These are phyloP conservation scores for Coturnix japonica DNA, from an alignment of 2,113 vertebrate genomes.

Conservation along the genomic window DNA sequence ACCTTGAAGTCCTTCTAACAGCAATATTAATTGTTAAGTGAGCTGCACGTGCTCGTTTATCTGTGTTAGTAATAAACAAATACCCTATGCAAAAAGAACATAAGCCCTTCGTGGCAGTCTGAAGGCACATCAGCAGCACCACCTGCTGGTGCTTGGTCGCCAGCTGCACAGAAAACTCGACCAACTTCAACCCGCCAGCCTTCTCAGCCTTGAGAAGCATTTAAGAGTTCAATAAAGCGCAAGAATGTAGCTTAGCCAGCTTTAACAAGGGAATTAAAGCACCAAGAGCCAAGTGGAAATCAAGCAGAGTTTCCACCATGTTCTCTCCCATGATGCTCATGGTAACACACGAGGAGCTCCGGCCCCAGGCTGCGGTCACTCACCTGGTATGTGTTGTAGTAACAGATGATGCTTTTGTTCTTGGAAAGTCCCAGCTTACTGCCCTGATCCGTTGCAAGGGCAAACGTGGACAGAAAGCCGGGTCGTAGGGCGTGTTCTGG, in stretches of 20 bases:
- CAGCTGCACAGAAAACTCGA: not conserved
- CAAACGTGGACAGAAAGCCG: constrained; percentile 94
- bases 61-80: not conserved
- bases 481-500: constrained; percentile 94
- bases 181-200: not conserved
- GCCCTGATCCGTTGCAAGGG: constrained; percentile 96
- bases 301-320: not conserved
- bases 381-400: constrained; percentile 97
- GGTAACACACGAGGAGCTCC: not conserved
- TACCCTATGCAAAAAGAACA: not conserved
- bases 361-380: not conserved
- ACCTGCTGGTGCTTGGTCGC: not conserved
- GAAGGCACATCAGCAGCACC: not conserved
- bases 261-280: not conserved
- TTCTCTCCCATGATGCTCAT: not conserved
- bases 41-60: not conserved
- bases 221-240: not conserved
- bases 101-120: not conserved
- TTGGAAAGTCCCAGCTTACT: constrained; percentile 98
- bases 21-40: not conserved
- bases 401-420: constrained; percentile 99
- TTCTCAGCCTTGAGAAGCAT: not conserved
- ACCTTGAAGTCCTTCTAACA: not conserved
- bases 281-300: not conserved
- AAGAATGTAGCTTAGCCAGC: not conserved